These are phyloP conservation scores for Desoria tigrina DNA, from an alignment of 2,888 invertebrate species.

Conservation along the genomic window DNA sequence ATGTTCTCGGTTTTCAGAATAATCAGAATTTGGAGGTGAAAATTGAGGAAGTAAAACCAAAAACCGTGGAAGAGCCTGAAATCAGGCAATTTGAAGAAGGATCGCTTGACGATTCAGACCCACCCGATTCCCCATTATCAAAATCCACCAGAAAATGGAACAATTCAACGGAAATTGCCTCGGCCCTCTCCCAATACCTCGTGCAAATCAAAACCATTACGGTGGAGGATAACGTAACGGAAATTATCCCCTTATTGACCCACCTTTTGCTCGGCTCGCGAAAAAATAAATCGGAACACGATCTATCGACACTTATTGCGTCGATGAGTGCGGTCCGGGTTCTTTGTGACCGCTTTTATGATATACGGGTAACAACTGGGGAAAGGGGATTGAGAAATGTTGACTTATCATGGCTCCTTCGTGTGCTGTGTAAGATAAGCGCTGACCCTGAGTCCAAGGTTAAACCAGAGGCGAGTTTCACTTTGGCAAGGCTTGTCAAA, in stretches of 20 bases:
- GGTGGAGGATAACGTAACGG: constrained; percentile 32
- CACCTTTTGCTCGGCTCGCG: constrained; percentile 22
- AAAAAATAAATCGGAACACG: constrained; percentile 31
- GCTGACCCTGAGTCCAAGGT: constrained; percentile 46
- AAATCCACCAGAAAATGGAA: too few relatives aligned
- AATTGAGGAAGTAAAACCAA: neutral
- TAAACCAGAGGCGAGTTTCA: constrained; percentile 45
- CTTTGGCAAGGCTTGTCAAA: constrained; percentile 44
- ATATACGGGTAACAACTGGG: constrained; percentile 23
- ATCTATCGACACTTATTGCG: constrained; percentile 25
- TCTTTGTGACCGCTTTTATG: constrained; percentile 28
- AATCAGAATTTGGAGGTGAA: too few relatives aligned
- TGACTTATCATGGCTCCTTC: constrained; percentile 47
- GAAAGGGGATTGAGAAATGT: constrained; percentile 33
- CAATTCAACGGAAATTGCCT: constrained; percentile 29
- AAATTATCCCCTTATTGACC: constrained; percentile 30
- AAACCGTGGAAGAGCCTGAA: neutral
- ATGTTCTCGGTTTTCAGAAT: too few relatives aligned
- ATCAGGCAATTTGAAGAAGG: neutral
- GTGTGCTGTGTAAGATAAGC: constrained; percentile 44
- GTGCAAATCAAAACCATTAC: constrained; percentile 32
- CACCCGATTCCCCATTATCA: too few relatives aligned
- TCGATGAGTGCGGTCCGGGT: constrained; percentile 32
- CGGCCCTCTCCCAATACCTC: constrained; percentile 31
- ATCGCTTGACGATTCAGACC: neutral